phyloP scores from a whole-genome alignment of 2,888 invertebrate genomes.

The Latheticus oryzae region DNA sequence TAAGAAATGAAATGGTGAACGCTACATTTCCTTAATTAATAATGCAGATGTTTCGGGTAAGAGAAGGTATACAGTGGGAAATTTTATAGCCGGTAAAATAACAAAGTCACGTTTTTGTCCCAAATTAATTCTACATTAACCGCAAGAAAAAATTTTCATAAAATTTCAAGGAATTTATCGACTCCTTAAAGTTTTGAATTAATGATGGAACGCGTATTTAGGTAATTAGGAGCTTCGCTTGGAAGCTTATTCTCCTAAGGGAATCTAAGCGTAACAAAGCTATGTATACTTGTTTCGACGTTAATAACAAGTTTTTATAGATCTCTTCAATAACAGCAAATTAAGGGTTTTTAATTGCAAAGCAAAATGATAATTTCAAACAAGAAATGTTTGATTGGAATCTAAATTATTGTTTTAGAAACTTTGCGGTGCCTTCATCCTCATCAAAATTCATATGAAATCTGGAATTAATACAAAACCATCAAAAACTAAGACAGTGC shows the following conservation, averaged over 20 bases:
- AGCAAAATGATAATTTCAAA: conserved; percentile 9
- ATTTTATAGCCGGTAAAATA: background rate
- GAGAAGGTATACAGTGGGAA: background rate
- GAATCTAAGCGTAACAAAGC: conserved; percentile 4
- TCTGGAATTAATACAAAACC: too few relatives aligned
- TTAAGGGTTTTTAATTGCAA: too few relatives aligned
- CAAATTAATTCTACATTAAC: background rate
- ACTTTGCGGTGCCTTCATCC: background rate
- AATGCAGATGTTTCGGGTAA: conserved; percentile 1
- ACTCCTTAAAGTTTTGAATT: conserved; percentile 11
- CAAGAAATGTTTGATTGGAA: conserved; percentile 7
- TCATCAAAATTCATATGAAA: conserved; percentile 17
- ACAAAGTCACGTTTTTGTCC: background rate
- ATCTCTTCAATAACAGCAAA: too few relatives aligned
- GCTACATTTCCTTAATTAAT: conserved; percentile 1
- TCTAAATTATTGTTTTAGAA: background rate
- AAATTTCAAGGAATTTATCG: conserved; percentile 3
- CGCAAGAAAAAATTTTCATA: background rate
- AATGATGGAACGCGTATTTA: conserved; percentile 20
- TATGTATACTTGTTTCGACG: background rate
- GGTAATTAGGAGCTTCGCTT: conserved; percentile 18
- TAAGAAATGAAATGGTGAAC: background rate
- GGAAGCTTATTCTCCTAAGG: too few relatives aligned
- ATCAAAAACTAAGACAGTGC: too few relatives aligned
- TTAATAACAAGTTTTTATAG: too few relatives aligned